A percentile compares a stretch with the other conserved stretches of the same genome.
Evolutionary conservation across 2,113 vertebrate species (phyloP).

Genomic region (Pedionomus torquatus): DNA sequence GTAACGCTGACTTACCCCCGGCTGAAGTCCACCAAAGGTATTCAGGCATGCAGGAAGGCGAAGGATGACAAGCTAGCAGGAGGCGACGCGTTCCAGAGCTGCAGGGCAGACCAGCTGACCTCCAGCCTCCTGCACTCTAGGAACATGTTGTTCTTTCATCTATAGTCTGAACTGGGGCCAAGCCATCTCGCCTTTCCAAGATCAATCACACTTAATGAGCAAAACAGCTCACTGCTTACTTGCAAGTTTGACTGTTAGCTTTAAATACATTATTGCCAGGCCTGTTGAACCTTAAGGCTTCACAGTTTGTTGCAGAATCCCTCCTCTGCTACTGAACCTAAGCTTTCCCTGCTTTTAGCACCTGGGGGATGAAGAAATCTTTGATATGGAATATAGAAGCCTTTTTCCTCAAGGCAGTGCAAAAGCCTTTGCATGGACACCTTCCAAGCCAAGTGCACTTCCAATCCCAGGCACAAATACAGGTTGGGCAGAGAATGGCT

Average conservation of each 20-base stretch:
- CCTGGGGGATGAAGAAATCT: background rate
- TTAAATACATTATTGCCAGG: background rate
- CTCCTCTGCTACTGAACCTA: background rate
- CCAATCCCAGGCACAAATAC: too few species aligned
- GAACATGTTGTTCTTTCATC: slow-evolving; percentile 4
- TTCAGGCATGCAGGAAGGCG: background rate
- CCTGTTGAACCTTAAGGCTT: background rate
- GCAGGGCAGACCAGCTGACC: background rate
- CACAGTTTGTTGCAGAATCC: background rate
- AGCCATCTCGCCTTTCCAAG: background rate
- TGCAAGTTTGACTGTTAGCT: background rate
- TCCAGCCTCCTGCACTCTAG: slow-evolving; percentile 3
- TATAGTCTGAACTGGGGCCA: background rate
- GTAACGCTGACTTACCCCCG: background rate
- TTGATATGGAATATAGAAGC: background rate
- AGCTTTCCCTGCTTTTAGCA: background rate
- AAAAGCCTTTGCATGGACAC: background rate
- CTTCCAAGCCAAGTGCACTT: too few species aligned
- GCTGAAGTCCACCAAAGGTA: background rate
- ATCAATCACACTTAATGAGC: background rate
- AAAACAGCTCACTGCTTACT: background rate
- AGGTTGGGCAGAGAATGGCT: too few species aligned
- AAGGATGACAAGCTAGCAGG: background rate
- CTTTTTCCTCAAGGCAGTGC: background rate
- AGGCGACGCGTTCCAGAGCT: background rate